These are phyloP conservation scores for Rutpela maculata DNA, from an alignment of 2,888 invertebrate genomes.

Conservation along the genomic window DNA sequence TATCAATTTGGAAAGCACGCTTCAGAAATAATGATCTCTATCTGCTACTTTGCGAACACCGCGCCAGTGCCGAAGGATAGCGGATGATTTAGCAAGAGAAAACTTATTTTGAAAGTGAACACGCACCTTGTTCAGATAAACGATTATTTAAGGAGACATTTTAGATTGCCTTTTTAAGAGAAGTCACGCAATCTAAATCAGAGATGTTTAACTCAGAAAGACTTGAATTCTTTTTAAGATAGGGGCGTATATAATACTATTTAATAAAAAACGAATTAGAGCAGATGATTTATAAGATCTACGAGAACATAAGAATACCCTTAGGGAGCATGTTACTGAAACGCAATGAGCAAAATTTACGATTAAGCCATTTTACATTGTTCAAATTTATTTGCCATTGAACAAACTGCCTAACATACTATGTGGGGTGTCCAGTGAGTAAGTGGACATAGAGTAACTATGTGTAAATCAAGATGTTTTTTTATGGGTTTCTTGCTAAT, in stretches of 20 bases:
- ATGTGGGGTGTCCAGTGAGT: too few species aligned
- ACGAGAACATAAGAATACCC: too few species aligned
- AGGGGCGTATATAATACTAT: constrained; percentile 14
- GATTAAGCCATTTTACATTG: too few species aligned
- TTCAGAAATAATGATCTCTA: neutral
- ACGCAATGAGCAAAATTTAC: neutral
- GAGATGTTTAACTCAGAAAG: constrained; percentile 20
- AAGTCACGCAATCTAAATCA: constrained; percentile 39
- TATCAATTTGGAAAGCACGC: too few species aligned
- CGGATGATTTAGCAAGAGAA: constrained; percentile 21
- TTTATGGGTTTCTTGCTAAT: too few species aligned
- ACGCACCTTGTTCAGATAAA: constrained; percentile 31
- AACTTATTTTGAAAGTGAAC: constrained; percentile 24
- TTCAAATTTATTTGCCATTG: too few species aligned
- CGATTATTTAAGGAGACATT: constrained; percentile 39
- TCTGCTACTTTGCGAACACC: neutral
- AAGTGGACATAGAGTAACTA: too few species aligned
- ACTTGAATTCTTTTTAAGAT: constrained; percentile 30
- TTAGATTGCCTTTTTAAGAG: constrained; percentile 34
- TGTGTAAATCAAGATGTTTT: too few species aligned
- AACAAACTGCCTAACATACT: too few species aligned
- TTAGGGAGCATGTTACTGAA: neutral
- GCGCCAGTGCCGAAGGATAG: neutral
- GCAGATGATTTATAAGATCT: neutral
- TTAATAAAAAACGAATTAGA: constrained; percentile 20